Conservation (phyloP, 2,888 invertebrate genomes). For the Oscheius sp. region DNA sequence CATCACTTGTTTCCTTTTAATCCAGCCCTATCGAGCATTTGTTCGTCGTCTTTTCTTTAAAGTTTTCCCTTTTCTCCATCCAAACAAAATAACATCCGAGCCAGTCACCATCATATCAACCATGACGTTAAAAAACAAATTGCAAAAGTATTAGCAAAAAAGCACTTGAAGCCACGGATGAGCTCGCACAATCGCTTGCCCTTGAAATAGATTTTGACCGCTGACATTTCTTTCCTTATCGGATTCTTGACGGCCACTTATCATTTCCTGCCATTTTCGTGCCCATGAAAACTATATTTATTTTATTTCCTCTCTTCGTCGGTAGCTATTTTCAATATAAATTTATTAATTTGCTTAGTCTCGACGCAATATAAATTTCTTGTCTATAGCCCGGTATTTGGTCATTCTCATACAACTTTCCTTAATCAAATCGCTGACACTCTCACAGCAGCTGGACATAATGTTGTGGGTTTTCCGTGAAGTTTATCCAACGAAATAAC, state of each 20-base stretch:
- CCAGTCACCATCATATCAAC: background rate
- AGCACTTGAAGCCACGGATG: no score
- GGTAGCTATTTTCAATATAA: no score
- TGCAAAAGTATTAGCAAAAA: no score
- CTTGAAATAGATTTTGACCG: no score
- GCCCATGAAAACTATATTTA: no score
- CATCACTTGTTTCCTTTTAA: background rate
- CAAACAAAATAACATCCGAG: background rate
- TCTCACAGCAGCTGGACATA: conserved; percentile 42
- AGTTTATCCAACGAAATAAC: background rate
- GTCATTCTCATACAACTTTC: conserved; percentile 42
- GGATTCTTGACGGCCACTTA: no score
- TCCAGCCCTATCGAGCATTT: background rate
- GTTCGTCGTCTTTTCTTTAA: background rate
- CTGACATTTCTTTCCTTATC: no score
- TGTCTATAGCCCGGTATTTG: conserved; percentile 39
- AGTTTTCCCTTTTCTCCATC: background rate
- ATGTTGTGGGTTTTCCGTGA: conserved; percentile 33
- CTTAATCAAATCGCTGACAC: conserved; percentile 41
- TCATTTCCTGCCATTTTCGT: no score
- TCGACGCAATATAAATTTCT: conserved; percentile 28
- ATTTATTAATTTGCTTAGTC: no score
- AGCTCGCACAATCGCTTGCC: no score
- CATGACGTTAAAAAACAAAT: no score
- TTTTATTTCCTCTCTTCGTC: no score